Percentiles rank a stretch among this genome's conserved stretches.
These are phyloP conservation scores for Coenonympha glycerion DNA, from an alignment of 2,888 invertebrate species.

Conservation along the genomic window DNA sequence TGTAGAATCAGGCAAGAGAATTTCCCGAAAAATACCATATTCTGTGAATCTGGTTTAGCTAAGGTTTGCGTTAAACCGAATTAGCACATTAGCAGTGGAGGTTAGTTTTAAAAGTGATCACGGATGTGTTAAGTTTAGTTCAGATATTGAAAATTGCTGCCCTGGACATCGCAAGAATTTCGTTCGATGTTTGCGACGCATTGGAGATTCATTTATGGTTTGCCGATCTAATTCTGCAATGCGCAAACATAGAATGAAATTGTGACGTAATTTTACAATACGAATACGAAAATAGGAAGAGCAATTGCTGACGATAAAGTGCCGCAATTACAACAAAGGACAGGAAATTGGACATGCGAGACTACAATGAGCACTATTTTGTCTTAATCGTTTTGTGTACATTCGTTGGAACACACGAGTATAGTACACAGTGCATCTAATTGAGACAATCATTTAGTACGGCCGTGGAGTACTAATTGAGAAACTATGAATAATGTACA, in stretches of 20 bases:
- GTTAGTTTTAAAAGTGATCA: neutral
- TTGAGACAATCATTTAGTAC: neutral
- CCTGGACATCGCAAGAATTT: no score
- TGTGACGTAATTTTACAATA: neutral
- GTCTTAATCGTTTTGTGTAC: constrained; percentile 6
- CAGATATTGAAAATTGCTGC: no score
- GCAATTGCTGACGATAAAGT: neutral
- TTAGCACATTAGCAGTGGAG: neutral
- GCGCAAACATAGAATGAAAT: neutral
- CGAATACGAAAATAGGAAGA: neutral
- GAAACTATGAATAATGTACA: neutral
- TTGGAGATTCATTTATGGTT: neutral
- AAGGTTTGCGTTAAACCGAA: neutral
- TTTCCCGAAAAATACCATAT: no score
- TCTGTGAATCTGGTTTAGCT: neutral
- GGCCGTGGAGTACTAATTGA: neutral
- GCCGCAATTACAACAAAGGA: constrained; percentile 2
- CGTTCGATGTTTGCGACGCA: no score
- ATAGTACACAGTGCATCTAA: neutral
- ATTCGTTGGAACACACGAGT: neutral
- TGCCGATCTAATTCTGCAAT: neutral
- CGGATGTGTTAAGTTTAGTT: neutral
- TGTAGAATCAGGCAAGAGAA: no score
- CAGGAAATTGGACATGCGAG: neutral
- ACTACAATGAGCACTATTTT: constrained; percentile 9